Percentiles rank a stretch among this genome's conserved stretches.
Conservation (phyloP, 2,113 vertebrate genomes). For the Chloroceryle aenea region DNA sequence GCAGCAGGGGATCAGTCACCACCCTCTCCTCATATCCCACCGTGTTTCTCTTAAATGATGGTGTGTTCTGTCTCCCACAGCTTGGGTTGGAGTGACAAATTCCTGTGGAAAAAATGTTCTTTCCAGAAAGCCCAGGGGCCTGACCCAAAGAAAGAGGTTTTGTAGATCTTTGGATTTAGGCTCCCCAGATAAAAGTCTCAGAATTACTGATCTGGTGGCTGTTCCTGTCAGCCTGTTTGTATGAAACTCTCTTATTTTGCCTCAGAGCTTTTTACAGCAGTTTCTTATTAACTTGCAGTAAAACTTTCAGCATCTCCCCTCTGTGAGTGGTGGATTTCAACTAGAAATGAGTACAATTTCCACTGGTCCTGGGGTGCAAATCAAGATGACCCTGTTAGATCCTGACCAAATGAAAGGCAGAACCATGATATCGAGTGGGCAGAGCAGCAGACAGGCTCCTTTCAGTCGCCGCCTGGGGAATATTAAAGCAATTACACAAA, state of each 20-base stretch:
- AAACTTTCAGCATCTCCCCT: neutral
- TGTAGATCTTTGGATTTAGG: neutral
- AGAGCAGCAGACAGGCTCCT: neutral
- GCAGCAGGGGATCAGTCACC: neutral
- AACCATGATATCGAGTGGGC: neutral
- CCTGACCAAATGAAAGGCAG: neutral
- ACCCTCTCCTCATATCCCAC: neutral
- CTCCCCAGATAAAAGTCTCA: neutral
- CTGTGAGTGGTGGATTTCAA: neutral
- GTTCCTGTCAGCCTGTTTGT: neutral
- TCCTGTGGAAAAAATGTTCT: neutral
- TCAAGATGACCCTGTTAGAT: neutral
- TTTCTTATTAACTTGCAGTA: neutral
- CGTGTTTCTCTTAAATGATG: neutral
- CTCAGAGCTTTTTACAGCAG: neutral
- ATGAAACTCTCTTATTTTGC: neutral
- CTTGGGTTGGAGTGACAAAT: neutral
- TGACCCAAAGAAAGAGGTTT: neutral
- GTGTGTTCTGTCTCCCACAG: neutral
- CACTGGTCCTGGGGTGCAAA: neutral
- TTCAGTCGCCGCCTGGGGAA: neutral
- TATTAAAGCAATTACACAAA: neutral
- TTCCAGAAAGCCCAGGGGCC: neutral
- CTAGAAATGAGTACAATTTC: neutral
- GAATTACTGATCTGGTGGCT: neutral